Base-by-base conservation (phyloP, 2,113 vertebrate genomes). In the Brachyistius frenatus region DNA sequence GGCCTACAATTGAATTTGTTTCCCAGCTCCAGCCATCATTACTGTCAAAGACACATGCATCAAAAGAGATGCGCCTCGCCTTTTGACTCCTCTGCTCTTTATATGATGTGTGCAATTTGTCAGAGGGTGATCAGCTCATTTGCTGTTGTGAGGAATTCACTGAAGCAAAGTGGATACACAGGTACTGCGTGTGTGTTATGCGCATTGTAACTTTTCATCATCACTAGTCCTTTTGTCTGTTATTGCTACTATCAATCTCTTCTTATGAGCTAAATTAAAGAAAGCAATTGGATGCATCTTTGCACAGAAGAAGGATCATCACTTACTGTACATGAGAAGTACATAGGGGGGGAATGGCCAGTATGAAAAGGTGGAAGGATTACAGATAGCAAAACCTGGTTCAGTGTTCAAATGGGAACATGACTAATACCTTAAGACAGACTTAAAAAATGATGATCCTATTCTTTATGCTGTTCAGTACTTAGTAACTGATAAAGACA, bases 1-100 rank as follows among this genome's bases (percentile, higher is more conserved):
- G 68, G 46, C 41, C 73, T 10, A 39, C 76, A 86, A 91, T 89
- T 88, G 35, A 83, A 89, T 91, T 86, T 80, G 62, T 86, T 64
- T 85, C 47, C 46, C 6, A 3, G 69, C 68, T 61, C 55, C 69
- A 67, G 73, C 73, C 65, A 66, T 83, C 70, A 81, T 81, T 86
- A 87, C 76, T 55, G 85, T 76, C 62, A 36, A 53, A 56, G 76
- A 78, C 75, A 64, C 81, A 85, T 86, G 79, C 66, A 82, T 91
- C 86, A 88, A 44, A 75, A 57, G 62, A 55, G 56, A 68, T 36
- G 64, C 5, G 32, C 50, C 65, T 67, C 4, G n/a, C 65, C 56
- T 69, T 77, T 37, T 73, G 70, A 72, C 73, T 53, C 36, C 0
- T 13, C 47, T 41, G 56, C 44, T 66, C 33, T 69, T 61, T 67